These are phyloP conservation scores for Thumatha senex DNA, from an alignment of 2,888 invertebrate species.

Conservation along the genomic window DNA sequence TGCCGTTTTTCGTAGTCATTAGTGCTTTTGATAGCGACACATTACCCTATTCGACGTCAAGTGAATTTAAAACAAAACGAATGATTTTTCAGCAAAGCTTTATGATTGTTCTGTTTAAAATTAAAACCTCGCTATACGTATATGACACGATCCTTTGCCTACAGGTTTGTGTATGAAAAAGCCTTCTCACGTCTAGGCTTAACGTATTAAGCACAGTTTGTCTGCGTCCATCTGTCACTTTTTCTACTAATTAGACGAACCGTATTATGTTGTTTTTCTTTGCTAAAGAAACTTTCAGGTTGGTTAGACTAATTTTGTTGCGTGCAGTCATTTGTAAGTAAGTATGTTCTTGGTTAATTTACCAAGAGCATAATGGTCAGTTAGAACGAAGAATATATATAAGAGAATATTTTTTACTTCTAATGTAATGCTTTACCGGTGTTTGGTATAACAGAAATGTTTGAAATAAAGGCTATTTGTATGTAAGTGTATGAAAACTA, in stretches of 20 bases:
- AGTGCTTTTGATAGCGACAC: too few relatives aligned
- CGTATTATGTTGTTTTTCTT: conserved; percentile 10
- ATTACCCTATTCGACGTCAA: too few relatives aligned
- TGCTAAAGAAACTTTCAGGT: conserved; percentile 17
- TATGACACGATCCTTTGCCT: too few relatives aligned
- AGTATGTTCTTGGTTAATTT: neutral
- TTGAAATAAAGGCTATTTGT: neutral
- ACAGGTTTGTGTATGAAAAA: conserved; percentile 2
- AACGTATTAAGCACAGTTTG: conserved; percentile 40
- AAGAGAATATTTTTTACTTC: neutral
- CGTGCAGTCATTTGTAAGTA: neutral
- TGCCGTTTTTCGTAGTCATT: too few relatives aligned
- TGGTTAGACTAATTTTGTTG: conserved; percentile 5
- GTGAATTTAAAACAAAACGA: too few relatives aligned
- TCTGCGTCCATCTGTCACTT: conserved; percentile 43
- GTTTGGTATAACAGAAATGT: neutral
- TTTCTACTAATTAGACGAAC: conserved; percentile 49
- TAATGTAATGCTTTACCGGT: neutral
- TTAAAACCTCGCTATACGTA: neutral
- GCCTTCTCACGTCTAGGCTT: conserved; percentile 10
- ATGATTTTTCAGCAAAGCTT: too few relatives aligned
- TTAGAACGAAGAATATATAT: neutral
- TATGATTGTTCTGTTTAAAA: neutral
- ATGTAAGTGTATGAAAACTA: too few relatives aligned
- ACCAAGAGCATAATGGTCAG: neutral